These are phyloP conservation scores for Pelodytes ibericus DNA, from an alignment of 2,797 vertebrate genomes.

Conservation along the genomic window DNA sequence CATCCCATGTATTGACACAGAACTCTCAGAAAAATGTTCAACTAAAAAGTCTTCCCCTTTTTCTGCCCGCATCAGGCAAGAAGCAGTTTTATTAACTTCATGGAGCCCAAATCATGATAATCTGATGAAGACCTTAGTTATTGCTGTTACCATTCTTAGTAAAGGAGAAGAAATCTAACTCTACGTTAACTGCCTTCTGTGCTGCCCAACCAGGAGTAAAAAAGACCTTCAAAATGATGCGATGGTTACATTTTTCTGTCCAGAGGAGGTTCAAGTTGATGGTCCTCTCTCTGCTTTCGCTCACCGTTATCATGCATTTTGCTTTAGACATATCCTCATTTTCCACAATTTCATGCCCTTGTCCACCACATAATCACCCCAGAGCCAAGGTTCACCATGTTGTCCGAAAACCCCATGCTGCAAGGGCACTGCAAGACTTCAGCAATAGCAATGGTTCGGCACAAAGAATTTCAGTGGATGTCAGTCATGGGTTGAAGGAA, in stretches of 20 bases:
- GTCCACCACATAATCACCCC: not conserved
- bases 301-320: constrained; percentile 60
- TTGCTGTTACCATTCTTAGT: not conserved
- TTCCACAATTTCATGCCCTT: constrained; percentile 1
- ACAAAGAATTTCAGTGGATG: constrained; percentile 53
- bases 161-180: not conserved
- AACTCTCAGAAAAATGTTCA: constrained; percentile 16
- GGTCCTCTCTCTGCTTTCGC: constrained; percentile 60
- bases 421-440: constrained; percentile 65
- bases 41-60: constrained; percentile 1
- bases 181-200: not conserved
- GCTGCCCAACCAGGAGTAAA: not conserved
- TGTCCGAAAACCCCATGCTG: constrained; percentile 36
- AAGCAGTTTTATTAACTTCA: not conserved
- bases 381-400: not conserved
- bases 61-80: constrained; percentile 13
- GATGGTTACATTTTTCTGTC: constrained; percentile 49
- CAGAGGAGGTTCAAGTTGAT: constrained; percentile 64
- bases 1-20: constrained; percentile 30
- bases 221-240: constrained; percentile 52
- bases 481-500: not conserved
- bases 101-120: not conserved
- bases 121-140: not conserved
- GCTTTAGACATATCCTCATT: constrained; percentile 56
- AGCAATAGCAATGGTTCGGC: constrained; percentile 59